Base-by-base conservation (phyloP, 2,888 invertebrate species). In the Drosophila macrospina region DNA sequence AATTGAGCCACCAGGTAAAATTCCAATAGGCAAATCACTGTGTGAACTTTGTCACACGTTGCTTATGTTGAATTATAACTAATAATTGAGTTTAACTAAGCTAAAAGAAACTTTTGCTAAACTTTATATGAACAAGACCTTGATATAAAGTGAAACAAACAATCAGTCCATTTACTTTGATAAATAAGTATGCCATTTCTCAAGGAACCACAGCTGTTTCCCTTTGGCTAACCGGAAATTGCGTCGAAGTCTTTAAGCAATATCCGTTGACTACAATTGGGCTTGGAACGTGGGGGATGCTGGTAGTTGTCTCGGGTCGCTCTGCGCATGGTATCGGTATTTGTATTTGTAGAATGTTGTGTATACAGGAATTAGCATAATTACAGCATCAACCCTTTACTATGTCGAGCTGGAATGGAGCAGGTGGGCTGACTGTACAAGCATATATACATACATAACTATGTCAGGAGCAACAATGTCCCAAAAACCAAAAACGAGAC, bases 341-440 rank as follows among this genome's bases (percentile, higher is more conserved):
- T 60, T 69, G 56, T 70, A 67, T 80, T 67, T 69, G 60, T 54
- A 44, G 62, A 70, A 74, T 80, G 48, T 72, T 70, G 47, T 68
- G 72, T 69, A 66, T 66, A 72, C 85, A 54, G 66, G 76, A 86
- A 84, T 84, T 84, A 86, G 73, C 83, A 84, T 84, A 86, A 84
- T 84, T 86, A 83, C 71, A 60, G 54, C 55, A 72, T 52, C 81
- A 74, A 81, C 69, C 78, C 77, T 77, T 81, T 56, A 4, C 26
- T 47, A 45, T 26, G 51, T n/a, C 36, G 15, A n/a, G 26, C 5
- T 1, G 36, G 34, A 28, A n/a, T 44, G 30, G 3, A 37, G 7
- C 55, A 69, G 68, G 56, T 71, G 56, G 51, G 57, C 36, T 37
- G 55, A 28, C 42, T 52, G 42, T 37, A 37, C 6, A 36, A 6